A percentile compares a stretch with the other conserved stretches of the same genome.
Evolutionary conservation across 2,797 vertebrate genomes (phyloP).

Genomic region (Neomorphus geoffroyi): DNA sequence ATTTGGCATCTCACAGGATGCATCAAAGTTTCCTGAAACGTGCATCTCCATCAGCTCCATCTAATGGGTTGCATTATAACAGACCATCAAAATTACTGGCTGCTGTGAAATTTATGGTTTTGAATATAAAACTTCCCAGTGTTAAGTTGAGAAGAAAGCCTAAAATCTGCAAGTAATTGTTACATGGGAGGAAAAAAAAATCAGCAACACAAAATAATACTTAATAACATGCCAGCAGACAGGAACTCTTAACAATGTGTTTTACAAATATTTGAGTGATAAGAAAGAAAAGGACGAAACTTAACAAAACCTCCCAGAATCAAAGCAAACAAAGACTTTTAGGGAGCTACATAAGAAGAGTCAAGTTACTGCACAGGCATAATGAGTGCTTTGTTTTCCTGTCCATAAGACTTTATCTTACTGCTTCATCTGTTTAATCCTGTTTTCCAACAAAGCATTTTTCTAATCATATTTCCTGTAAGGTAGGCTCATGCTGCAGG

Average conservation of each 20-base stretch:
- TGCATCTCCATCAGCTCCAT: background rate
- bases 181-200: background rate
- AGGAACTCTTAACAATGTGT: background rate
- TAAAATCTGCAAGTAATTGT: background rate
- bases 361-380: too few species aligned
- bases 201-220: background rate
- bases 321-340: background rate
- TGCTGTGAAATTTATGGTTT: background rate
- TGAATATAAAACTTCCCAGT: background rate
- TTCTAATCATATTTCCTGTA: accelerated
- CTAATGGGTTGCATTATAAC: background rate
- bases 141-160: background rate
- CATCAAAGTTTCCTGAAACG: background rate
- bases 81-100: background rate
- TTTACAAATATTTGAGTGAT: background rate
- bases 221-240: background rate
- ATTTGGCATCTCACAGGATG: background rate
- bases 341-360: background rate
- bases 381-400: background rate
- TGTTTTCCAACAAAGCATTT: background rate
- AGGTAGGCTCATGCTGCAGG: background rate
- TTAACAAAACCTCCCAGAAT: background rate
- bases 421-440: background rate
- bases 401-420: background rate
- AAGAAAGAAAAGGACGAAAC: background rate